Conservation (phyloP, 2,797 vertebrate species). For the Sternarchorhynchus goeldii region DNA sequence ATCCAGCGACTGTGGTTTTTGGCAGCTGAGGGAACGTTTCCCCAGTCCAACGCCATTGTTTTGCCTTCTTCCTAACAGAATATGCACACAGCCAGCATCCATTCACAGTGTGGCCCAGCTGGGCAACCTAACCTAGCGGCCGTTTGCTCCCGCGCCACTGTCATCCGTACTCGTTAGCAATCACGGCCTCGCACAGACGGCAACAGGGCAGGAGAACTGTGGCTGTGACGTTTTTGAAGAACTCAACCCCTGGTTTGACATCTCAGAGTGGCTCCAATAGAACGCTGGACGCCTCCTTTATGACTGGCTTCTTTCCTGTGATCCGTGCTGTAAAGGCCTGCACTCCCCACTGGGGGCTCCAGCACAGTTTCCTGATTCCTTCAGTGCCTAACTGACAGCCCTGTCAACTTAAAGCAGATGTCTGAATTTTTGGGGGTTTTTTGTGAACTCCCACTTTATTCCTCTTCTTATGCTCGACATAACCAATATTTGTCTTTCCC, state of each 20-base stretch:
- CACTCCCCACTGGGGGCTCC: constrained; percentile 28
- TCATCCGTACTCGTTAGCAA: background rate
- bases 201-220: background rate
- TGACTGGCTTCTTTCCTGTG: constrained; percentile 29
- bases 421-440: constrained; percentile 29
- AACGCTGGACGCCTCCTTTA: constrained; percentile 24
- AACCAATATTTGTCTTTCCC: constrained; percentile 35
- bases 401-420: constrained; percentile 49
- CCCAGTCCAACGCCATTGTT: constrained; percentile 8
- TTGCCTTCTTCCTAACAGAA: constrained; percentile 3
- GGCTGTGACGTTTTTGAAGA: background rate
- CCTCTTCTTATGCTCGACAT: constrained; percentile 39
- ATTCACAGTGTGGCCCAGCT: background rate
- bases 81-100: too few relatives aligned
- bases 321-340: constrained; percentile 26
- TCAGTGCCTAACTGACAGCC: constrained; percentile 42
- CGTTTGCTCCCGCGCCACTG: background rate
- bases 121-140: background rate
- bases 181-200: background rate
- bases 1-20: constrained; percentile 34
- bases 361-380: constrained; percentile 36
- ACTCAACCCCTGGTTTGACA: constrained; percentile 17
- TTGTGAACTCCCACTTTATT: constrained; percentile 39
- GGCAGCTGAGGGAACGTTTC: constrained; percentile 9
- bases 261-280: constrained; percentile 23